Evolutionary conservation across 2,113 vertebrate genomes (phyloP), one percentile per base, ranked within the genome.

Genomic region (Amblyopsis rosae): DNA sequence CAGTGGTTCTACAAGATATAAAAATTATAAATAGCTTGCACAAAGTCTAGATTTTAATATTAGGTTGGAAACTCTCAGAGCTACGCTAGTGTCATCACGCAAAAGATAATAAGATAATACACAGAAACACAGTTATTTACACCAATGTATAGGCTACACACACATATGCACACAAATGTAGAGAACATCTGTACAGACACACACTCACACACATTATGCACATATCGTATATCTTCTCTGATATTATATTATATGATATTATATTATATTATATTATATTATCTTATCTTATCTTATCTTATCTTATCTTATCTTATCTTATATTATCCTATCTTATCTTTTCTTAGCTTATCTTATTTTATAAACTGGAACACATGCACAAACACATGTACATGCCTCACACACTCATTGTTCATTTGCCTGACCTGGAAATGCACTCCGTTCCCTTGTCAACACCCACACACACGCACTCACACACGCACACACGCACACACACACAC

Each of bases 341-440:
- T n/a, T n/a, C n/a, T 26, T 26, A 26, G 2, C 26, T 26, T 26
- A 26, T 26, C 26, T 26, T 26, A 26, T 26, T 10, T 0, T 17
- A 75, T 53, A 58, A 32, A 65, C 75, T 64, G 0, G 32, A 68
- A 77, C 59, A 69, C 66, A 53, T 51, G 56, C 45, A 61, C 47
- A 59, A 51, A 67, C 35, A 62, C 45, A 62, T n/a, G 47, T 41
- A 59, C 32, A 60, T 35, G 45, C 59, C 59, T 16, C 59, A 60
- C 33, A 60, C 59, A 60, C 33, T 9, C 12, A 45, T 35, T 45
- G 13, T 9, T 6, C 15, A 6, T 12, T 16, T 10, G 66, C 73
- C 48, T 0, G 11, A 77, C 67, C 47, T 61, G 6, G 70, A 41
- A 6, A 41, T 6, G 7, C 35, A 41, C 35, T 0, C 35, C 35